These are phyloP conservation scores for Cryptotis parvus DNA, from an alignment of 2,113 vertebrate species.

Conservation along the genomic window DNA sequence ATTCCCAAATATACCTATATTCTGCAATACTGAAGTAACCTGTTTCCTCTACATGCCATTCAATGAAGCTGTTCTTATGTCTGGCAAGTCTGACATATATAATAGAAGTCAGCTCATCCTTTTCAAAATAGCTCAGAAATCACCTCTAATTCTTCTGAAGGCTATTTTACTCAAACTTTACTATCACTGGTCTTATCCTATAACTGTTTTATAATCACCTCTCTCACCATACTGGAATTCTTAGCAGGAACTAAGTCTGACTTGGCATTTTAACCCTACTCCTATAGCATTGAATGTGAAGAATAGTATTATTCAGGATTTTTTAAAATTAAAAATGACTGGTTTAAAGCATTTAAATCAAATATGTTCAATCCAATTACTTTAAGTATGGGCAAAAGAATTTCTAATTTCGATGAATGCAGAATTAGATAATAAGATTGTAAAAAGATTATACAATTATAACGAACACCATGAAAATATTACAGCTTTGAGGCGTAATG, in stretches of 20 bases:
- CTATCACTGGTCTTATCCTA: not conserved
- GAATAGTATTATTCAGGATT: not conserved
- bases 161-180: not conserved
- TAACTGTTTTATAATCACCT: not conserved
- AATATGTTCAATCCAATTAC: not conserved
- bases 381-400: conserved; percentile 4
- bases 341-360: conserved; percentile 26
- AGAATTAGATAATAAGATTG: not conserved
- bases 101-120: not conserved
- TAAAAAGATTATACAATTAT: not conserved
- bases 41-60: conserved; percentile 24
- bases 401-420: conserved; percentile 33
- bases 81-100: not conserved
- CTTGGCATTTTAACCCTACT: conserved; percentile 19
- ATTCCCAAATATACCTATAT: not conserved
- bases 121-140: conserved; percentile 23
- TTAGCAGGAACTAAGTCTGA: not conserved
- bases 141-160: conserved; percentile 17
- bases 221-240: conserved; percentile 7
- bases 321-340: not conserved
- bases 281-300: not conserved
- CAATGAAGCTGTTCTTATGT: not conserved
- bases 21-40: not conserved
- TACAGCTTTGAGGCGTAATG: not conserved
- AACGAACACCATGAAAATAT: conserved; percentile 40